Percentiles rank a stretch among this genome's conserved stretches.
These are phyloP conservation scores for Diabrotica undecimpunctata DNA, from an alignment of 1,140 invertebrate genomes.

Conservation along the genomic window DNA sequence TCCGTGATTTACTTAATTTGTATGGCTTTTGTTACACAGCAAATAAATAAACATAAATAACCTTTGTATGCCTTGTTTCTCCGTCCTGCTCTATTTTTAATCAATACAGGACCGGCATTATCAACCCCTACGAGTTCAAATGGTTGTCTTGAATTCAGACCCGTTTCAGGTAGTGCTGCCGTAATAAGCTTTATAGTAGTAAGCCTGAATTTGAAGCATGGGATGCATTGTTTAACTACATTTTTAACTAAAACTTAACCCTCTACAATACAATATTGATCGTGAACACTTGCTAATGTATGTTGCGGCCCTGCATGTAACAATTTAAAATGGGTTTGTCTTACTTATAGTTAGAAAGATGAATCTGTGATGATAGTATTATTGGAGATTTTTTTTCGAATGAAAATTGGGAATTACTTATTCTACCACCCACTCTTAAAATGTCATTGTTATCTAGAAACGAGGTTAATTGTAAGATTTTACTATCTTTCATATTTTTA, in stretches of 20 bases:
- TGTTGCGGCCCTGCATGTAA: slow-evolving; percentile 37
- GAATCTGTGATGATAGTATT: slow-evolving; percentile 36
- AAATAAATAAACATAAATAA: no score
- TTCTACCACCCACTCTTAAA: slow-evolving; percentile 46
- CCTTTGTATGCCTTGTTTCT: background rate
- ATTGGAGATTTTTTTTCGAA: slow-evolving; percentile 43
- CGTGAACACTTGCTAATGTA: slow-evolving; percentile 24
- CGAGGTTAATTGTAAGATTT: slow-evolving; percentile 26
- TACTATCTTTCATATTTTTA: no score
- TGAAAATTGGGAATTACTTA: slow-evolving; percentile 35
- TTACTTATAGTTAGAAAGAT: slow-evolving; percentile 27
- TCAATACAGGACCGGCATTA: background rate
- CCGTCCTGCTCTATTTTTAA: no score
- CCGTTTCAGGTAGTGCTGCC: no score
- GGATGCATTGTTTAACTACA: background rate
- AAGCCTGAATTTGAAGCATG: background rate
- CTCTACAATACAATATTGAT: slow-evolving; percentile 35
- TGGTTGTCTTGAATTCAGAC: no score
- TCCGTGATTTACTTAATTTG: no score
- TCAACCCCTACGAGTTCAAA: background rate
- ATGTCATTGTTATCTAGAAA: slow-evolving; percentile 43
- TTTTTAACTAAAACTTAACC: slow-evolving; percentile 3
- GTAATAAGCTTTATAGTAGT: background rate
- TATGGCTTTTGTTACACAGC: no score
- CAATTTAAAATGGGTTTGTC: slow-evolving; percentile 22